Conservation (phyloP, 2,888 invertebrate species). For the Lathronympha strigana region DNA sequence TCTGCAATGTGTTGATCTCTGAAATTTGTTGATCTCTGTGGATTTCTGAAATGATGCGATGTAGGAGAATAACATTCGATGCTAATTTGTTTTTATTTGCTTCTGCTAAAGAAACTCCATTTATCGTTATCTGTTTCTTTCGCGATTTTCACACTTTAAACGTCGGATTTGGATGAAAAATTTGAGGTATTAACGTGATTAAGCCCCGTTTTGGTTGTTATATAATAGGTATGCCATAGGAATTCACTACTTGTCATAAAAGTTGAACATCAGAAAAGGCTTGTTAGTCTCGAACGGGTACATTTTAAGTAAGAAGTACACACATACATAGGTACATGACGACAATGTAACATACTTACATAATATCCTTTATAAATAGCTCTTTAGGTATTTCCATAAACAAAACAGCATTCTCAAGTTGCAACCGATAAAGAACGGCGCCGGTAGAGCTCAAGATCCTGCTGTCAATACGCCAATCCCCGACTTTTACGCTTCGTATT, state of each 20-base stretch:
- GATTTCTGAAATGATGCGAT: no score
- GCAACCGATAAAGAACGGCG: constrained; percentile 27
- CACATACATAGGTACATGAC: background rate
- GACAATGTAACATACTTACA: background rate
- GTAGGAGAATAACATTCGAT: constrained; percentile 13
- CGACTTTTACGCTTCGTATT: constrained; percentile 24
- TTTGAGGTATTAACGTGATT: no score
- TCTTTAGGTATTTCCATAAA: background rate
- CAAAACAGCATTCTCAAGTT: constrained; percentile 17
- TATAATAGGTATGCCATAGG: no score
- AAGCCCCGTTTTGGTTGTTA: no score
- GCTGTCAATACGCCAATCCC: constrained; percentile 37
- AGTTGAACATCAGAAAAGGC: background rate
- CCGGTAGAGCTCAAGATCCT: constrained; percentile 32
- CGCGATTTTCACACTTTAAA: no score
- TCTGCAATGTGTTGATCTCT: constrained; percentile 7
- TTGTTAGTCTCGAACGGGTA: background rate
- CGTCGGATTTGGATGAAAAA: no score
- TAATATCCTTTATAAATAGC: background rate
- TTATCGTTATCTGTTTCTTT: no score
- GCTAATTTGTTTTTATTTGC: background rate
- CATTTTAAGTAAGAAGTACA: no score
- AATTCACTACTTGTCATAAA: background rate
- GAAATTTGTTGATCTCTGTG: background rate
- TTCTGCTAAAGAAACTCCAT: no score